phyloP scores from a whole-genome alignment of 2,888 invertebrate genomes.

The Elysia crispata region DNA sequence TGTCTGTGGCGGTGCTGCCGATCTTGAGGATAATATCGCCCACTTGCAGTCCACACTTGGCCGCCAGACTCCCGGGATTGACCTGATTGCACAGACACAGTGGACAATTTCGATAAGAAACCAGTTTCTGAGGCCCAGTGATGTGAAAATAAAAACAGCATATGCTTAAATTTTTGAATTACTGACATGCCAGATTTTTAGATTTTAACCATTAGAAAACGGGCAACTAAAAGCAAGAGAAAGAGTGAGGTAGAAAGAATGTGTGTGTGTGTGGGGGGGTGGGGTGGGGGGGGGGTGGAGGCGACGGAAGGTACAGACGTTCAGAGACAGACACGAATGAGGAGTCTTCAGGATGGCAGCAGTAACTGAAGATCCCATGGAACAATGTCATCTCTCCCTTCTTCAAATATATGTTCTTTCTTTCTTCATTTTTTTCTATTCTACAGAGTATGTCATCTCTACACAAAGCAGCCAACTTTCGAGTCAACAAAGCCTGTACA shows the following conservation, averaged over 20 bases:
- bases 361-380: not conserved
- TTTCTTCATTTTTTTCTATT: too few species aligned
- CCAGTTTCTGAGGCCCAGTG: not conserved
- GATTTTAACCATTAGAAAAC: not conserved
- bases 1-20: slow-evolving; percentile 66
- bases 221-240: not conserved
- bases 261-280: not conserved
- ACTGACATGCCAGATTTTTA: too few species aligned
- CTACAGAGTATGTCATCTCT: too few species aligned
- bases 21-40: slow-evolving; percentile 76
- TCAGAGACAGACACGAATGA: not conserved
- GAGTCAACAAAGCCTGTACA: not conserved
- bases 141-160: not conserved
- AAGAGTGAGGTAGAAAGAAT: slow-evolving; percentile 10
- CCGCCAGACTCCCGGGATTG: slow-evolving; percentile 75
- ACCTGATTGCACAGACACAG: slow-evolving; percentile 75
- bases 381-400: too few species aligned
- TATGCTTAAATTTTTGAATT: not conserved
- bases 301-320: too few species aligned
- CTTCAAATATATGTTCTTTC: too few species aligned
- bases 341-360: not conserved
- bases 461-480: not conserved
- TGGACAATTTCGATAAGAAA: slow-evolving; percentile 1
- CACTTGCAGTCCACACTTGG: slow-evolving; percentile 75
- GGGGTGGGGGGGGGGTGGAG: not conserved